A percentile compares a stretch with the other conserved stretches of the same genome.
These are phyloP conservation scores for Lobophora halterata DNA, from an alignment of 2,888 invertebrate genomes.

Conservation along the genomic window DNA sequence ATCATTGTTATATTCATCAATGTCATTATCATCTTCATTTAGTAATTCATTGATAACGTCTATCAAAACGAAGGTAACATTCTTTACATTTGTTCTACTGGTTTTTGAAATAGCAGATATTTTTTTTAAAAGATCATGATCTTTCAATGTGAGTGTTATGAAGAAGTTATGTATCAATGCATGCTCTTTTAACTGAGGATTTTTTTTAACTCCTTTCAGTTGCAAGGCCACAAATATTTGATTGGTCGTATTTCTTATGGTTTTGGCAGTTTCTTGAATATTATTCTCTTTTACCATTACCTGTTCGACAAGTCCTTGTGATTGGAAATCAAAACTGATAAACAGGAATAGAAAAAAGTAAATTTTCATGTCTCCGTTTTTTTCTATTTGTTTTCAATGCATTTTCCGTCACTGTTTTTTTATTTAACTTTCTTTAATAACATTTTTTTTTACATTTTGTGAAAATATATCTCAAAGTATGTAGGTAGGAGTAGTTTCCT, in stretches of 20 bases:
- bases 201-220: slow-evolving; percentile 34
- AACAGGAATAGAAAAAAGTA: slow-evolving; percentile 26
- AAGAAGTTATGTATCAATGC: slow-evolving; percentile 51
- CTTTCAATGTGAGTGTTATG: slow-evolving; percentile 43
- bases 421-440: too few relatives aligned
- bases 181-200: slow-evolving; percentile 42
- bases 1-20: slow-evolving; percentile 31
- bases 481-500: too few relatives aligned
- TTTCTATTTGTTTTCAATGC: slow-evolving; percentile 1
- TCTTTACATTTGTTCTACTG: slow-evolving; percentile 39
- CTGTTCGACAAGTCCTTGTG: slow-evolving; percentile 36
- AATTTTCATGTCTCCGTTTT: slow-evolving; percentile 15
- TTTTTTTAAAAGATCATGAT: slow-evolving; percentile 44
- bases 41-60: slow-evolving; percentile 48
- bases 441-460: too few relatives aligned
- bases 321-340: slow-evolving; percentile 17
- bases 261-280: slow-evolving; percentile 38
- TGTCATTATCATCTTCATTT: slow-evolving; percentile 38
- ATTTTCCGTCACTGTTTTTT: neutral
- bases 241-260: slow-evolving; percentile 44
- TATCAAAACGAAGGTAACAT: slow-evolving; percentile 39
- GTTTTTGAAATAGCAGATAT: slow-evolving; percentile 44
- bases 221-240: slow-evolving; percentile 45
- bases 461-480: too few relatives aligned
- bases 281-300: slow-evolving; percentile 36